Base-by-base conservation (phyloP, 2,113 vertebrate genomes). In the Smithornis capensis region DNA sequence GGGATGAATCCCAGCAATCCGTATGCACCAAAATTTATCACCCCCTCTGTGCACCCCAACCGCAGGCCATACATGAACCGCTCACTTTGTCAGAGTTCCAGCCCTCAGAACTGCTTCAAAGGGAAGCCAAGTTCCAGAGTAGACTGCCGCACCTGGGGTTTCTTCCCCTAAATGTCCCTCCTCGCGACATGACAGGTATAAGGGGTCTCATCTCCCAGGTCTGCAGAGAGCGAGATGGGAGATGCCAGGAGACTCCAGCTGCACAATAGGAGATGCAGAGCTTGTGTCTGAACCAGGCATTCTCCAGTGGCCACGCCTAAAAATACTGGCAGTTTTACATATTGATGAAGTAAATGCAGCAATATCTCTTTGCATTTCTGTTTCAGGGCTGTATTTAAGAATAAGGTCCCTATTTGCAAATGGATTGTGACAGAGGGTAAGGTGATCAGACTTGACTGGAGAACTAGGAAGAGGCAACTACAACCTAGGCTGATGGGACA, bases 31-130 rank as follows among this genome's bases (percentile, higher is more conserved):
- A 79, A 75, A 49, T 68, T 67, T 45, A 59, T 71, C 3, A 3
- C 7, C 6, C 5, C 5, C n/a, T 35, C 47, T 7, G 1, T n/a
- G 27, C 17, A 44, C 7, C 33, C 23, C n/a, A 44, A 19, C 16
- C 1, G 0, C 37, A 38, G 0, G 0, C 28, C 40, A 47, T 55
- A 45, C n/a, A 19, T 42, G 28, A 70, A 63, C 8, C 4, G 33
- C 33, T 63, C 33, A 18, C 17, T 31, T 71, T 53, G 10, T 28
- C 23, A 23, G 65, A 45, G n/a, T 83, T 65, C 74, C 14, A 47
- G 45, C 56, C 23, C 65, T 78, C 10, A 8, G 33, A n/a, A 14
- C 49, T 81, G 35, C n/a, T 87, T 87, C 63, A 71, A 59, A 63
- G 24, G 12, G 29, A 11, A 71, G 25, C 33, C 44, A 35, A 50